Percentiles rank a stretch among this genome's conserved stretches.
Conservation (phyloP, 2,888 invertebrate genomes). For the Pyrrhia umbra region DNA sequence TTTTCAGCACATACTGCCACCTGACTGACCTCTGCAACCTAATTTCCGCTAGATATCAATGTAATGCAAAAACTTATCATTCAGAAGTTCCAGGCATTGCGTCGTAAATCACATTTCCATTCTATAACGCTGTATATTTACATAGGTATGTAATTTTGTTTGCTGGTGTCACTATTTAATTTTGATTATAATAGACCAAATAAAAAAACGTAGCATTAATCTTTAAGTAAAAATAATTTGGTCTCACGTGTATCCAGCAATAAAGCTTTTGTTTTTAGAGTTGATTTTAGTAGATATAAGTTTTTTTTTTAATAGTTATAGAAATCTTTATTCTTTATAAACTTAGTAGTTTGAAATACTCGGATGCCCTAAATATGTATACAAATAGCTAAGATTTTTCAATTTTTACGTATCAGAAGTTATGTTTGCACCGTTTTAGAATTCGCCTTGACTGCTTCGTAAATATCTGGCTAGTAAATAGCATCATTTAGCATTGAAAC, state of each 20-base stretch:
- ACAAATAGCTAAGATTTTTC: neutral
- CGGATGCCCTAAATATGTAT: neutral
- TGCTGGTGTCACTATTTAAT: neutral
- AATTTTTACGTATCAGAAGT: constrained; percentile 1
- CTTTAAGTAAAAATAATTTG: no score
- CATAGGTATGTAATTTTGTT: neutral
- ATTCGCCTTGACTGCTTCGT: constrained; percentile 12
- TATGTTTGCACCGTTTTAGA: constrained; percentile 1
- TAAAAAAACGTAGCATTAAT: no score
- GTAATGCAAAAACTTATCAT: constrained; percentile 8
- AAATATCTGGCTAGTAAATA: constrained; percentile 14
- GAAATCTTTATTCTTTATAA: no score
- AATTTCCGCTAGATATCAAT: constrained; percentile 27
- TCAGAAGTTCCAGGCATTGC: neutral
- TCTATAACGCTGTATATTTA: constrained; percentile 5
- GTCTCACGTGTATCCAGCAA: no score
- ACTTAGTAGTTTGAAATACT: constrained; percentile 12
- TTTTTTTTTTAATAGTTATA: no score
- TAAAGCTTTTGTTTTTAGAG: no score
- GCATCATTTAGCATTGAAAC: neutral
- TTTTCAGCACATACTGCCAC: constrained; percentile 1
- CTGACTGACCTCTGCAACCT: constrained; percentile 38
- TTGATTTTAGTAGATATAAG: no score
- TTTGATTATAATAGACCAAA: neutral
- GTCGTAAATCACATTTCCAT: constrained; percentile 2